Evolutionary conservation across 2,888 invertebrate species (phyloP).

Genomic region (Chironomus riparius): DNA sequence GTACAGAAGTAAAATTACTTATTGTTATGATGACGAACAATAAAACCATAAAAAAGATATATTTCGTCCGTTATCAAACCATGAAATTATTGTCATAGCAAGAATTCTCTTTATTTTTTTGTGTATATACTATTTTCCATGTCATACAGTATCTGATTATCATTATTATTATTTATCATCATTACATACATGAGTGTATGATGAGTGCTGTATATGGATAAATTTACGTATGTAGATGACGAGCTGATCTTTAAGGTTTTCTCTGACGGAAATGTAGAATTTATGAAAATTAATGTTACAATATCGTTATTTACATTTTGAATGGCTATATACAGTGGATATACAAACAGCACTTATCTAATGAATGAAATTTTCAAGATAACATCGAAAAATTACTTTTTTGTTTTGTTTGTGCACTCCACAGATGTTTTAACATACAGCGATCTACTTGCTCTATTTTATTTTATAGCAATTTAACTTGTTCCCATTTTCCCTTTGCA

Average conservation of each 20-base stretch:
- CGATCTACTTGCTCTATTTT: neutral
- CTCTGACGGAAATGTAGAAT: neutral
- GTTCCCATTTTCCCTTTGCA: neutral
- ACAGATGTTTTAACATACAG: too few species aligned
- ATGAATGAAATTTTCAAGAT: neutral
- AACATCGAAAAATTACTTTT: neutral
- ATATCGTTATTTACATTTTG: neutral
- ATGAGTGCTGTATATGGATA: neutral
- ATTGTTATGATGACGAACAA: neutral
- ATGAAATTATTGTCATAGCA: slow-evolving; percentile 2
- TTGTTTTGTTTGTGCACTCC: too few species aligned
- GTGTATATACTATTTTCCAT: too few species aligned
- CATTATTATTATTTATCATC: neutral
- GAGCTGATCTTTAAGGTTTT: neutral
- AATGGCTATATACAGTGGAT: neutral
- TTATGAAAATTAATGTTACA: neutral
- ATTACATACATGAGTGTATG: neutral
- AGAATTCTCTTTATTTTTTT: neutral
- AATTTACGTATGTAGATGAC: neutral
- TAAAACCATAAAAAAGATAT: neutral
- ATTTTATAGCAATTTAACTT: neutral
- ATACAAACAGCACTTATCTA: neutral
- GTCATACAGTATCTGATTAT: too few species aligned
- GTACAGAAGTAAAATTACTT: neutral
- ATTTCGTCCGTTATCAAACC: slow-evolving; percentile 11